A percentile compares a stretch with the other conserved stretches of the same genome.
Conservation (phyloP, 2,888 invertebrate species). For the Baccha elongata region DNA sequence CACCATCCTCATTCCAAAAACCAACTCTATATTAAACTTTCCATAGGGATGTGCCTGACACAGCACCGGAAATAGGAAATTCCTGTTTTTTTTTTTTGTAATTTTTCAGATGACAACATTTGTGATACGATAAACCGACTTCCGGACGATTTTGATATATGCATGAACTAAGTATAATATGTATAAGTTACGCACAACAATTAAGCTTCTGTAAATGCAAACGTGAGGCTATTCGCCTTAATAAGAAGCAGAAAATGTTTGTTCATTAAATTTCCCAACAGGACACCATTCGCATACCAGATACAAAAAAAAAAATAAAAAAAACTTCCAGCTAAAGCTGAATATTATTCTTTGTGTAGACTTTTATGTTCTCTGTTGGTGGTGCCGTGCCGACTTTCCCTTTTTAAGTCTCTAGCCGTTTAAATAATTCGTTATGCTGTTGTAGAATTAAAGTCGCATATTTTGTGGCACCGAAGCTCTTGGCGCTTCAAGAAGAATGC, state of each 20-base stretch:
- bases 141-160: conserved; percentile 21
- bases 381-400: background rate
- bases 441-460: conserved; percentile 32
- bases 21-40: background rate
- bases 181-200: conserved; percentile 35
- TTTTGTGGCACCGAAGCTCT: conserved; percentile 21
- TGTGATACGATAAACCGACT: conserved; percentile 15
- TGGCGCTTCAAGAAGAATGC: conserved; percentile 18
- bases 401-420: background rate
- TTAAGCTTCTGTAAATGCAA: conserved; percentile 40
- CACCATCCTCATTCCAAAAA: background rate
- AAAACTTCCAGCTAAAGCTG: conserved; percentile 4
- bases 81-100: background rate
- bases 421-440: conserved; percentile 18
- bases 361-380: background rate
- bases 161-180: too few species aligned
- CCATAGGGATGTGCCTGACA: background rate
- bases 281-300: conserved; percentile 15
- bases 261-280: conserved; percentile 44
- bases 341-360: conserved; percentile 20
- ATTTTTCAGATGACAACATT: background rate
- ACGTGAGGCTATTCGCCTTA: conserved; percentile 25
- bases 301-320: background rate
- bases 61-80: conserved; percentile 11
- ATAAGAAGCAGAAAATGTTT: conserved; percentile 44